Base-by-base conservation (phyloP, 1,140 invertebrate species). In the Zophobas atratus region DNA sequence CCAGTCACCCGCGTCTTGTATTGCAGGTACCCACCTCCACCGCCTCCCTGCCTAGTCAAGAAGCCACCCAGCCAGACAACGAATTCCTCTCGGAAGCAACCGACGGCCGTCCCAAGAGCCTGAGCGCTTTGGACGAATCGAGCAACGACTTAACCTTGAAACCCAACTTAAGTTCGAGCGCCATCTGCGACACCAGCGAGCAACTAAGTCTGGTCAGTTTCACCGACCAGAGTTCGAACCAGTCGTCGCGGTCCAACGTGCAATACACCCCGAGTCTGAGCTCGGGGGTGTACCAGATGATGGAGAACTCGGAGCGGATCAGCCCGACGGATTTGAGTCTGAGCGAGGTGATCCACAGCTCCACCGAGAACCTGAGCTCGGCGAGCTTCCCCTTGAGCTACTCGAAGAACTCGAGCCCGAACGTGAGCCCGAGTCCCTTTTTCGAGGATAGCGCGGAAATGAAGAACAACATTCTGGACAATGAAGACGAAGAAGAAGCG, bases 21-120 rank as follows among this genome's bases (percentile, higher is more conserved):
- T 39, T 60, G 0, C 84, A 84, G 0, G 84, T 90, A n/a, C 89
- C 89, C 0, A 88, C 86, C 1, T 84, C 81, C 5, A 88, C 89
- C 32, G 89, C 89, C 0, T 87, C 87, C 55, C 78, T 90, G 53
- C 89, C 90, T 6, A 86, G 88, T 1, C 89, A 90, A 77, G 87
- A 89, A 77, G 89, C 90, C 1, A 88, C 85, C 78, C 88, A 90
- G 84, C 89, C 89, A 4, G 76, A 78, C 20, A 36, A 35, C 34
- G 34, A 33, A 57, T 71, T 83, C 33, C 70, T 49, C 0, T 6
- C 72, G 6, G 55, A 48, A 55, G 34, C 1, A 33, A 81, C 33
- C 51, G 53, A 56, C 6, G 78, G 82, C 34, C 57, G 84, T 33
- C 84, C 84, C n/a, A 85, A 84, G 70, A 86, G 85, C 60, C 43